phyloP scores from a whole-genome alignment of 2,888 invertebrate genomes.

The Creontiades dilutus region DNA sequence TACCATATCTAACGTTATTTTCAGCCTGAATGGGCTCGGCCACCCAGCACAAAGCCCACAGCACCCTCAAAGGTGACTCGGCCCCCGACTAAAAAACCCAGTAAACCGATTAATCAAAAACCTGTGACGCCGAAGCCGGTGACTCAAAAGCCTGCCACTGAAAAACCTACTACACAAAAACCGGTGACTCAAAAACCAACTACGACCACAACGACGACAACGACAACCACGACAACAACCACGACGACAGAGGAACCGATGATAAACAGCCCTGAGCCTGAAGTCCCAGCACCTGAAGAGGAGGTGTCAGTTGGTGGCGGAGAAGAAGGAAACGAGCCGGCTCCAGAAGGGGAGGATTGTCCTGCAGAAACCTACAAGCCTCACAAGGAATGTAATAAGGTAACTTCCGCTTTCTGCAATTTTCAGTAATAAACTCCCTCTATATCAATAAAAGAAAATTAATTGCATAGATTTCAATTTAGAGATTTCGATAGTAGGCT shows the following conservation, averaged over 20 bases:
- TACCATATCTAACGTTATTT: conserved; percentile 28
- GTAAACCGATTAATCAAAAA: conserved; percentile 69
- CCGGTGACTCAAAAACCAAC: conserved; percentile 71
- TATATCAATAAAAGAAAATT: no score
- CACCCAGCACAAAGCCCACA: conserved; percentile 75
- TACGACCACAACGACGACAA: background rate
- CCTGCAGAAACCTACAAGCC: conserved; percentile 75
- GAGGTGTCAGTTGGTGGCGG: background rate
- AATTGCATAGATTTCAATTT: no score
- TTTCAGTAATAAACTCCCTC: no score
- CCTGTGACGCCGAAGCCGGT: conserved; percentile 62
- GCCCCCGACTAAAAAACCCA: conserved; percentile 72
- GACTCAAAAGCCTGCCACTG: conserved; percentile 69
- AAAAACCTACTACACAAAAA: conserved; percentile 33
- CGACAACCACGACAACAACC: conserved; percentile 15
- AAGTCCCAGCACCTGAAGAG: background rate
- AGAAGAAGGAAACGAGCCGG: background rate
- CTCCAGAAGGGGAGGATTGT: conserved; percentile 76
- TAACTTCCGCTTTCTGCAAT: conserved; percentile 57
- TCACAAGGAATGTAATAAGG: conserved; percentile 76
- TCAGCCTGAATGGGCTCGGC: conserved; percentile 76
- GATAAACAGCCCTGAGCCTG: conserved; percentile 13
- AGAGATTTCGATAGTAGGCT: no score
- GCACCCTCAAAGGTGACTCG: conserved; percentile 47
- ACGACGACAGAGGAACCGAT: conserved; percentile 23